These are phyloP conservation scores for Brachypteracias leptosomus DNA, from an alignment of 2,113 vertebrate species.

Conservation along the genomic window DNA sequence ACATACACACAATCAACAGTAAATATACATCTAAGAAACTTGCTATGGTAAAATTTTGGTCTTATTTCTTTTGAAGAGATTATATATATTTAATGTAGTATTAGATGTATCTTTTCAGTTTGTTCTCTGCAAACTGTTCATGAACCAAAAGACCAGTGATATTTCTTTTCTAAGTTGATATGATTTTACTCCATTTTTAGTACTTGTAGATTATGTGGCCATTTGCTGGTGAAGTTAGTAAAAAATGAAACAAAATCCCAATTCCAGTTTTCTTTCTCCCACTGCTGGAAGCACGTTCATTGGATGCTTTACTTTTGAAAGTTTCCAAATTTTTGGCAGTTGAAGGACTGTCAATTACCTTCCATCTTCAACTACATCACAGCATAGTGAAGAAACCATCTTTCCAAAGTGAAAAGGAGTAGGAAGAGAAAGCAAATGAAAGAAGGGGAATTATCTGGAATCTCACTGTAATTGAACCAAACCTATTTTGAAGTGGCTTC, in stretches of 20 bases:
- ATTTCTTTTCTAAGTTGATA: not conserved
- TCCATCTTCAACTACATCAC: not conserved
- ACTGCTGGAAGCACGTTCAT: not conserved
- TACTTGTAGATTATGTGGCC: not conserved
- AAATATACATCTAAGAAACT: not conserved
- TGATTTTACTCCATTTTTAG: not conserved
- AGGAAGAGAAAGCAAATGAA: not conserved
- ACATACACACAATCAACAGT: not conserved
- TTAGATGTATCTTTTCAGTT: not conserved
- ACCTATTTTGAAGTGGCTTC: not conserved
- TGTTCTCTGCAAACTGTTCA: not conserved
- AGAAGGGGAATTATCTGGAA: not conserved
- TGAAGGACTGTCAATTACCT: not conserved
- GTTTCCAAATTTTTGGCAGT: not conserved
- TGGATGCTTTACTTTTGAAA: not conserved
- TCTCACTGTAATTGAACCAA: not conserved
- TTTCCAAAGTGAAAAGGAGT: not conserved
- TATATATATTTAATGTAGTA: not conserved
- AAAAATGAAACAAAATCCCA: not conserved
- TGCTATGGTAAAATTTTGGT: not conserved
- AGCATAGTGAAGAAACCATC: not conserved
- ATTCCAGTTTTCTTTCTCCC: not conserved
- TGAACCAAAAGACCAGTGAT: not conserved
- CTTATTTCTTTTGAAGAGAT: not conserved
- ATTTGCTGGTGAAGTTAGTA: not conserved